Base-by-base conservation (phyloP, 1,140 invertebrate genomes). In the Galleria mellonella region DNA sequence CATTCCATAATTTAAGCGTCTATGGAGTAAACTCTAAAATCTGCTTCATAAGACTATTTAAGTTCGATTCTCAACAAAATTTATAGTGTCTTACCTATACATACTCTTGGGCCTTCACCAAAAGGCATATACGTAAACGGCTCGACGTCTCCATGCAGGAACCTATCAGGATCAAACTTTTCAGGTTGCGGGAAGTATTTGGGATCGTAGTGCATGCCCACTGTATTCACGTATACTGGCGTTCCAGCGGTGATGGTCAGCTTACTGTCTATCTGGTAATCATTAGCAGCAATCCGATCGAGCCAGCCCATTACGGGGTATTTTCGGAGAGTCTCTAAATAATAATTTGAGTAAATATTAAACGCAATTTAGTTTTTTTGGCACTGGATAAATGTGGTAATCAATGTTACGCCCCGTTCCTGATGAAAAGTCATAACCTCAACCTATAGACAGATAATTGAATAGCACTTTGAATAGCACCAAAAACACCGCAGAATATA, bases 51-150 rank as follows among this genome's bases (percentile, higher is more conserved):
- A n/a, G n/a, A n/a, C n/a, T n/a, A n/a, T n/a, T n/a, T n/a, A n/a
- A n/a, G n/a, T n/a, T n/a, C n/a, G n/a, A n/a, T n/a, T n/a, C n/a
- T n/a, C n/a, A n/a, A n/a, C n/a, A n/a, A n/a, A n/a, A n/a, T 3
- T 23, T 23, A 23, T 23, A 6, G 6, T 3, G 17, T 72, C 55
- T 60, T 60, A 88, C 87, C 88, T 41, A 91, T 91, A 66, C 91
- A 92, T 52, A 89, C 89, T 32, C 91, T 78, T 0, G 89, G 88
- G 7, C 91, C 91, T 51, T 89, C 90, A 1, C 90, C 90, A 66
- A 91, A 92, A 4, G 90, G 90, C 11, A 91, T 47, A 54, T 71
- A 90, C 0, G 75, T 58, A 12, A 64, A 86, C 0, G 62, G 59
- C 3, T 62, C 62, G n/a, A 55, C 51, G 7, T 30, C 14, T 17